A percentile compares a stretch with the other conserved stretches of the same genome.
Evolutionary conservation across 2,888 invertebrate species (phyloP).

Genomic region (Hesperia comma): DNA sequence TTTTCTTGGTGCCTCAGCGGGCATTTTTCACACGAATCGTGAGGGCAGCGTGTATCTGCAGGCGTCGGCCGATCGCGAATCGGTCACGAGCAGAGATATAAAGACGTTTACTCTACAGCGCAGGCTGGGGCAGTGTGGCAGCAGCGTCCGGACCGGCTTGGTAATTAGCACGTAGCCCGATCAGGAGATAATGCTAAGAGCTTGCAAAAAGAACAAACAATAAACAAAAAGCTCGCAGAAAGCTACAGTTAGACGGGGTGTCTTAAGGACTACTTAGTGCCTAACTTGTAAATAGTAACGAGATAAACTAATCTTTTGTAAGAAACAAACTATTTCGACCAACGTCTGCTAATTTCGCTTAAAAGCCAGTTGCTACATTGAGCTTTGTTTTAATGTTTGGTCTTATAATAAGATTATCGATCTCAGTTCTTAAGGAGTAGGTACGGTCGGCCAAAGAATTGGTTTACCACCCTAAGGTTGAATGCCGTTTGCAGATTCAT

Average conservation of each 20-base stretch:
- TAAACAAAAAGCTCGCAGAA: constrained; percentile 14
- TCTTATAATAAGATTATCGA: too few species aligned
- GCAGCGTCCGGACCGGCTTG: constrained; percentile 17
- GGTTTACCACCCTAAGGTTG: too few species aligned
- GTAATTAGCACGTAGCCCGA: constrained; percentile 43
- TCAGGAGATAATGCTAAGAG: constrained; percentile 34
- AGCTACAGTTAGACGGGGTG: constrained; percentile 31
- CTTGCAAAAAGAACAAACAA: constrained; percentile 28
- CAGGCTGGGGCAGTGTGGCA: background rate
- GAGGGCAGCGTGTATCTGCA: constrained; percentile 29
- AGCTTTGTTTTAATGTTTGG: too few species aligned
- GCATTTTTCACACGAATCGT: constrained; percentile 36
- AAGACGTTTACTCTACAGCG: constrained; percentile 37
- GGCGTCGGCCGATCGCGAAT: constrained; percentile 31
- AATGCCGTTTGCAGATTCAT: too few species aligned
- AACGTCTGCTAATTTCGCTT: background rate
- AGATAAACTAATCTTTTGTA: background rate
- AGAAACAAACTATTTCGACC: background rate
- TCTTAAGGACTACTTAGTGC: constrained; percentile 6
- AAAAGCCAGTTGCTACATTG: too few species aligned
- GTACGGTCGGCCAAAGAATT: too few species aligned
- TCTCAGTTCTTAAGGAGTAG: too few species aligned
- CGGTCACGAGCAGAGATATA: constrained; percentile 44
- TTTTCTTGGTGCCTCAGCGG: constrained; percentile 20
- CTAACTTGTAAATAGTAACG: background rate